These are phyloP conservation scores for Megaceryle torquata DNA, from an alignment of 2,113 vertebrate genomes.

Conservation along the genomic window DNA sequence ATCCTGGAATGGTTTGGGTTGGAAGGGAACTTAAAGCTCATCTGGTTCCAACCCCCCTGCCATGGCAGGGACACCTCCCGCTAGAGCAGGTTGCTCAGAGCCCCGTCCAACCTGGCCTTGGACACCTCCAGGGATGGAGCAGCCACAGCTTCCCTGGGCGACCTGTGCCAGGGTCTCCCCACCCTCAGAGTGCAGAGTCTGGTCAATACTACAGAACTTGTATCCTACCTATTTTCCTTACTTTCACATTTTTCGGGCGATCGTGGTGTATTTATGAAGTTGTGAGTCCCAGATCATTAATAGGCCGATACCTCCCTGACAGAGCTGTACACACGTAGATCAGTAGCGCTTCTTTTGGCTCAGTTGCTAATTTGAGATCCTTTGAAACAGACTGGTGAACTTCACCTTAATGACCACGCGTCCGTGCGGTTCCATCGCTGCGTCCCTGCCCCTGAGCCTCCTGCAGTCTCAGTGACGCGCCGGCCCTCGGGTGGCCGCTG, in stretches of 20 bases:
- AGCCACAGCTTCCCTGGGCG: too few relatives aligned
- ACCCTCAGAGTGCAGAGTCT: too few relatives aligned
- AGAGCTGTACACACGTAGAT: neutral
- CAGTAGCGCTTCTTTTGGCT: neutral
- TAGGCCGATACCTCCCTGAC: fast-evolving
- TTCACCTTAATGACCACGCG: neutral
- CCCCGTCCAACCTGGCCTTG: too few relatives aligned
- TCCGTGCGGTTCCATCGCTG: fast-evolving
- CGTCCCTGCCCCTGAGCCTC: fast-evolving
- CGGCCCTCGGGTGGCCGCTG: neutral
- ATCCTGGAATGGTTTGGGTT: too few relatives aligned
- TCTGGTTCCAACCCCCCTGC: too few relatives aligned
- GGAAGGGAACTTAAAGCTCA: too few relatives aligned
- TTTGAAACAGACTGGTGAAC: neutral
- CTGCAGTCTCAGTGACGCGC: neutral
- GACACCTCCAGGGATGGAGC: too few relatives aligned
- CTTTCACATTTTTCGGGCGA: neutral
- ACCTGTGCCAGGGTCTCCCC: too few relatives aligned
- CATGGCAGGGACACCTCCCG: too few relatives aligned
- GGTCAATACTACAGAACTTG: neutral
- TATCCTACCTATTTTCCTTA: neutral
- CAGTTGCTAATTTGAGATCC: neutral
- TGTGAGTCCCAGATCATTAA: neutral
- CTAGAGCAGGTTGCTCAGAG: too few relatives aligned
- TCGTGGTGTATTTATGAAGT: neutral